A percentile compares a stretch with the other conserved stretches of the same genome.
Conservation (phyloP, 2,888 invertebrate species). For the Drosophila subsilvestris region DNA sequence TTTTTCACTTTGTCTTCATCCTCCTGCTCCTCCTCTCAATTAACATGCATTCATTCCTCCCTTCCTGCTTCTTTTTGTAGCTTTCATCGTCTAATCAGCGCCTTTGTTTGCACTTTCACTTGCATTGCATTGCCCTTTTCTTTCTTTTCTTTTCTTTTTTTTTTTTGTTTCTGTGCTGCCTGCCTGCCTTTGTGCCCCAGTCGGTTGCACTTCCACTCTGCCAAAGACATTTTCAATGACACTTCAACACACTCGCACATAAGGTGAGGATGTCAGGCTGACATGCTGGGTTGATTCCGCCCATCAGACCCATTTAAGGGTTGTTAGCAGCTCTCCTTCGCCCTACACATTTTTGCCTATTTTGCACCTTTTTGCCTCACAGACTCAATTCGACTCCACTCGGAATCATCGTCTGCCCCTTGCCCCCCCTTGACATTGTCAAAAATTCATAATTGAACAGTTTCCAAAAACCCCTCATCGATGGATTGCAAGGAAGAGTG, state of each 20-base stretch:
- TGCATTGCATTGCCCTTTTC: slow-evolving; percentile 36
- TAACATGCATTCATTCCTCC: slow-evolving; percentile 28
- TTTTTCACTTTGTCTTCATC: too few relatives aligned
- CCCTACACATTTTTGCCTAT: slow-evolving; percentile 51
- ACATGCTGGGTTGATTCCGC: slow-evolving; percentile 1
- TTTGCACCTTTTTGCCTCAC: slow-evolving; percentile 62
- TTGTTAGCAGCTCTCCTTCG: slow-evolving; percentile 43
- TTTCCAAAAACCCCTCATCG: slow-evolving; percentile 36
- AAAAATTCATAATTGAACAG: slow-evolving; percentile 78
- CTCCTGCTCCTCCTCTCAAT: slow-evolving; percentile 21
- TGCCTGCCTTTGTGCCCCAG: slow-evolving; percentile 38
- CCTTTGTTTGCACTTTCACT: slow-evolving; percentile 75
- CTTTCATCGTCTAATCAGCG: slow-evolving; percentile 66
- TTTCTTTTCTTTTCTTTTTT: slow-evolving; percentile 3
- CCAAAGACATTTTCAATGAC: slow-evolving; percentile 53
- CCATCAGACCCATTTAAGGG: slow-evolving; percentile 59
- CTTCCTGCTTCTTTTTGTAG: slow-evolving; percentile 11
- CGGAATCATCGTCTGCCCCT: background rate
- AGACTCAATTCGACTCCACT: slow-evolving; percentile 4
- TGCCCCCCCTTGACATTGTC: slow-evolving; percentile 59
- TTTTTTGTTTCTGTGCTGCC: background rate
- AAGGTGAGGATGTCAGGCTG: background rate
- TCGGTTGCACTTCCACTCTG: slow-evolving; percentile 52
- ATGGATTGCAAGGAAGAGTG: too few relatives aligned
- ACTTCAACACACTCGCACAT: slow-evolving; percentile 38